Evolutionary conservation across 2,888 invertebrate species (phyloP).

Genomic region (Pyrrhosoma nymphula): DNA sequence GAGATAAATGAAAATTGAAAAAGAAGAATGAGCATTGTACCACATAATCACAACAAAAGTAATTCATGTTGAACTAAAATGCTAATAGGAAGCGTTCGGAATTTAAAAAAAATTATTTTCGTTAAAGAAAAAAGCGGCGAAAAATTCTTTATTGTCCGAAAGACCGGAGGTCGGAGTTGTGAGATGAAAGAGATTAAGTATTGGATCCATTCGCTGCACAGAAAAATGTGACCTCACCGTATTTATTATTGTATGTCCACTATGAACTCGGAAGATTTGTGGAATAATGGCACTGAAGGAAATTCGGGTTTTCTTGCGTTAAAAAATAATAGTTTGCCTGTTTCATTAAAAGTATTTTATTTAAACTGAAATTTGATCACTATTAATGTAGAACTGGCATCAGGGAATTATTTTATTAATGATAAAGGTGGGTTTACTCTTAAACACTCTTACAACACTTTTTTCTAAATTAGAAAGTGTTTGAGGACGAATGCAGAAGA

Average conservation of each 20-base stretch:
- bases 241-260: too few species aligned
- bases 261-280: too few species aligned
- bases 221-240: too few species aligned
- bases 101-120: not conserved
- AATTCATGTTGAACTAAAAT: too few species aligned
- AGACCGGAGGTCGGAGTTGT: not conserved
- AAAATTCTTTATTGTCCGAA: not conserved
- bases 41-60: too few species aligned
- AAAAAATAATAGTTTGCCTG: too few species aligned
- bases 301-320: too few species aligned
- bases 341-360: not conserved
- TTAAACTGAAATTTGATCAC: not conserved
- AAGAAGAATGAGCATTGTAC: too few species aligned
- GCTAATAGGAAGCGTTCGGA: too few species aligned
- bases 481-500: too few species aligned
- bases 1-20: too few species aligned
- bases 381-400: not conserved
- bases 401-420: not conserved
- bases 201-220: not conserved
- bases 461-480: not conserved
- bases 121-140: not conserved
- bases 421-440: not conserved
- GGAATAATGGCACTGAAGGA: too few species aligned
- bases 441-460: not conserved
- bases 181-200: not conserved